Percentiles rank a stretch among this genome's conserved stretches.
phyloP scores from a whole-genome alignment of 2,888 invertebrate species.

The Netelia virgata region DNA sequence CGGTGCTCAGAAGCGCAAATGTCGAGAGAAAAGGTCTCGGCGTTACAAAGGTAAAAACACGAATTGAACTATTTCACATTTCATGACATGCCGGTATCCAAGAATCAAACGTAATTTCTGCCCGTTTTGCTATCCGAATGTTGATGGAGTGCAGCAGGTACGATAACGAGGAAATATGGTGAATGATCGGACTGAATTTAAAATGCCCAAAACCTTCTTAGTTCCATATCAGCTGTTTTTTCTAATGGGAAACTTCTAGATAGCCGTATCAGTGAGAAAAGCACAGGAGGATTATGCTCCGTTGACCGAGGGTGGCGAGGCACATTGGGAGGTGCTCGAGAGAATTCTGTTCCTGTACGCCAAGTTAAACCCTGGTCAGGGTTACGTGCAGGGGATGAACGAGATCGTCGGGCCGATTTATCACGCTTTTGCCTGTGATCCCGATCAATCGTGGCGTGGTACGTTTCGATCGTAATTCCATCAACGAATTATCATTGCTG shows the following conservation, averaged over 20 bases:
- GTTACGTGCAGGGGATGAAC: slow-evolving; percentile 99
- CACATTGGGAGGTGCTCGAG: slow-evolving; percentile 99
- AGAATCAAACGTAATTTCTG: slow-evolving; percentile 45
- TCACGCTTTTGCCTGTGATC: slow-evolving; percentile 97
- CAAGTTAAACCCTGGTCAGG: slow-evolving; percentile 98
- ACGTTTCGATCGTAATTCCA: slow-evolving; percentile 67
- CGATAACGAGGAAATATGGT: slow-evolving; percentile 42
- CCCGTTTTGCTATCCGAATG: slow-evolving; percentile 36
- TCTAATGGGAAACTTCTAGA: slow-evolving; percentile 83
- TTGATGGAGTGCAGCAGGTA: slow-evolving; percentile 81
- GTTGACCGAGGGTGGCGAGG: slow-evolving; percentile 95
- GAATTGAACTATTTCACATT: background rate
- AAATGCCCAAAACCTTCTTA: slow-evolving; percentile 25
- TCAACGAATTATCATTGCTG: background rate
- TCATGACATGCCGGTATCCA: background rate
- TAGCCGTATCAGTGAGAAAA: slow-evolving; percentile 90
- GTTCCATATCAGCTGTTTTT: slow-evolving; percentile 19
- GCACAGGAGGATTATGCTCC: slow-evolving; percentile 93
- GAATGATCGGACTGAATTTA: slow-evolving; percentile 12
- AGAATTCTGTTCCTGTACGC: slow-evolving; percentile 98
- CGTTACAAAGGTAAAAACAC: slow-evolving; percentile 91
- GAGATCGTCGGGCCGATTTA: slow-evolving; percentile 99
- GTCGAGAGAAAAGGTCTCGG: slow-evolving; percentile 95
- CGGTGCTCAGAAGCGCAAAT: slow-evolving; percentile 94
- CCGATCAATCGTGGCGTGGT: slow-evolving; percentile 93